These are phyloP conservation scores for Atherinomorus stipes DNA, from an alignment of 2,113 vertebrate genomes.

Conservation along the genomic window DNA sequence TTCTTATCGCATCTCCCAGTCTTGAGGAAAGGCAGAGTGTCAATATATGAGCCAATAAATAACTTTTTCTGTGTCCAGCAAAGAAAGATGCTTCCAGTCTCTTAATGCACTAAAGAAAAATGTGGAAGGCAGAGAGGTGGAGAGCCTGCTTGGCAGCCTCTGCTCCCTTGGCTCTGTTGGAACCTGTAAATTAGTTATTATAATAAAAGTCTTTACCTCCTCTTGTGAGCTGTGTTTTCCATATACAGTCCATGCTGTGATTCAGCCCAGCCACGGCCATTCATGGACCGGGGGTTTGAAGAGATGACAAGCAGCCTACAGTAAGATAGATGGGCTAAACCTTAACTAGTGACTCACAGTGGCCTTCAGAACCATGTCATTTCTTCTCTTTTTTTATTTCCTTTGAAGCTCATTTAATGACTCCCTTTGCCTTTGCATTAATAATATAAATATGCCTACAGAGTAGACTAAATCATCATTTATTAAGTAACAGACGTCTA, in stretches of 20 bases:
- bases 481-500: constrained; percentile 6
- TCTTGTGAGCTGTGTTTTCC: constrained; percentile 66
- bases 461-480: constrained; percentile 21
- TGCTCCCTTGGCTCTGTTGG: constrained; percentile 56
- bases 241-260: constrained; percentile 54
- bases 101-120: constrained; percentile 63
- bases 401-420: constrained; percentile 27
- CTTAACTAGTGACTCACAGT: constrained; percentile 20
- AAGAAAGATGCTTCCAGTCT: constrained; percentile 54
- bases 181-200: constrained; percentile 75
- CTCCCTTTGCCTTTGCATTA: constrained; percentile 12
- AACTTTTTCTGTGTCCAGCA: constrained; percentile 58
- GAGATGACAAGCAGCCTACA: constrained; percentile 23
- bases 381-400: constrained; percentile 15
- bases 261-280: constrained; percentile 49
- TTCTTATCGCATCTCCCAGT: constrained; percentile 29
- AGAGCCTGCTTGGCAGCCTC: constrained; percentile 66
- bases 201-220: constrained; percentile 76
- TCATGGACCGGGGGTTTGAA: constrained; percentile 12
- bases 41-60: constrained; percentile 65
- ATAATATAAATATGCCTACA: constrained; percentile 19
- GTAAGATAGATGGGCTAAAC: constrained; percentile 41
- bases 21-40: constrained; percentile 50
- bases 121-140: constrained; percentile 36
- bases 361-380: constrained; percentile 9